Base-by-base conservation (phyloP, 2,113 vertebrate species). In the Pteropus alecto region DNA sequence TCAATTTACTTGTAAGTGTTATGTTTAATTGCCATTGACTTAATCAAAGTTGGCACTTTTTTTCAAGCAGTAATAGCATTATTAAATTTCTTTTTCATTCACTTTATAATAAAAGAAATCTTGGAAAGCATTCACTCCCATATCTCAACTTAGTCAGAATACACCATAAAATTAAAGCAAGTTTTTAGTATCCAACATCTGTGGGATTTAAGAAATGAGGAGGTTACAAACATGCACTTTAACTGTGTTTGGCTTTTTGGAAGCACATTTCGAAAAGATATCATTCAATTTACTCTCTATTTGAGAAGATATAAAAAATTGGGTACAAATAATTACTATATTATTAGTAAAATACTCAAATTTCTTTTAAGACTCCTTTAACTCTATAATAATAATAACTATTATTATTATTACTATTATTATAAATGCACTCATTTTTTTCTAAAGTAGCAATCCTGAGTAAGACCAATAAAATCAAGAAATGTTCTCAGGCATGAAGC, bases 391-490 rank as follows among this genome's bases (percentile, higher is more conserved):
- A 48, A 54, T 71, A 84, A 21, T 82, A 78, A 24, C 58, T 70
- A 68, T 68, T 43, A 73, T 67, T 87, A 81, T 71, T 67, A 33
- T 91, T 85, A 82, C 79, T 85, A 14, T 91, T 87, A 82, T 83
- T 90, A 95, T 63, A 35, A 87, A 90, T 73, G 15, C 54, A 89
- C 89, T 91, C 19, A 87, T 83, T 68, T 96, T 90, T 70, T 73
- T 78, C 81, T 93, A 60, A 95, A 74, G 9, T 41, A 93, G 35
- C 82, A 76, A 93, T 95, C 76, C 87, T 65, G 35, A 94, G 61
- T 26, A 92, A 71, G 48, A 71, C 24, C 84, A 86, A 96, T 94
- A 97, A 96, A 97, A 97, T 94, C 84, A 97, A 92, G 46, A 92
- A 90, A 93, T 71, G 61, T 95, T 97, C 81, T 92, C 48, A 94